Percentiles rank a stretch among this genome's conserved stretches.
phyloP scores from a whole-genome alignment of 2,113 vertebrate species.

The Stictonetta naevosa region DNA sequence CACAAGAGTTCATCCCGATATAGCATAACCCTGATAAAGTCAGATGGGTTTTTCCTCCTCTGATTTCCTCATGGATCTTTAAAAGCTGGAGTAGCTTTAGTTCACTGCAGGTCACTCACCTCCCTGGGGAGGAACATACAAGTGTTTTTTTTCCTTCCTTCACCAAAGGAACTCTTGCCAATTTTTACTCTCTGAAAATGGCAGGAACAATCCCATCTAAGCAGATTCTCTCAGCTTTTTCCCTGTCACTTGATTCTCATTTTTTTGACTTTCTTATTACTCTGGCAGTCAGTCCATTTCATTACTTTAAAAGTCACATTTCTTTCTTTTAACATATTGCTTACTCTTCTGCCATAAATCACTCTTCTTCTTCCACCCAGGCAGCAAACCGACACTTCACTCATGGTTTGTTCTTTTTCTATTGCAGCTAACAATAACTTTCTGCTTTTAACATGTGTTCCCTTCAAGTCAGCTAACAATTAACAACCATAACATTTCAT shows the following conservation, averaged over 20 bases:
- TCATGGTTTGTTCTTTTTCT: not conserved
- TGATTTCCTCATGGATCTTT: not conserved
- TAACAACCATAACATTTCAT: not conserved
- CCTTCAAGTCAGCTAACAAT: not conserved
- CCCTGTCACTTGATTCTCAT: not conserved
- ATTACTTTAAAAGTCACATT: not conserved
- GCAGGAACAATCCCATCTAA: not conserved
- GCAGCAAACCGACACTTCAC: not conserved
- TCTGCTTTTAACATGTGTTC: not conserved
- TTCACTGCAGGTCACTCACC: not conserved
- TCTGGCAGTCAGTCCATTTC: not conserved
- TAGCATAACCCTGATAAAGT: not conserved
- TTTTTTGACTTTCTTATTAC: not conserved
- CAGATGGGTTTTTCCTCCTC: not conserved
- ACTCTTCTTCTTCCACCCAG: not conserved
- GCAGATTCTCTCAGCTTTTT: not conserved
- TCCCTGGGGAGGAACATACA: not conserved
- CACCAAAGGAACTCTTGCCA: accelerated
- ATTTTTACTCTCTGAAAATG: not conserved
- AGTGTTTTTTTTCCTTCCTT: not conserved
- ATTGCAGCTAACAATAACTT: not conserved
- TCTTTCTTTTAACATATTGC: not conserved
- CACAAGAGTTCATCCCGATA: not conserved
- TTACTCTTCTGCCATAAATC: not conserved
- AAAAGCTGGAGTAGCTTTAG: not conserved